These are phyloP conservation scores for Anolis apletophallus DNA, from an alignment of 2,797 vertebrate species.

Conservation along the genomic window DNA sequence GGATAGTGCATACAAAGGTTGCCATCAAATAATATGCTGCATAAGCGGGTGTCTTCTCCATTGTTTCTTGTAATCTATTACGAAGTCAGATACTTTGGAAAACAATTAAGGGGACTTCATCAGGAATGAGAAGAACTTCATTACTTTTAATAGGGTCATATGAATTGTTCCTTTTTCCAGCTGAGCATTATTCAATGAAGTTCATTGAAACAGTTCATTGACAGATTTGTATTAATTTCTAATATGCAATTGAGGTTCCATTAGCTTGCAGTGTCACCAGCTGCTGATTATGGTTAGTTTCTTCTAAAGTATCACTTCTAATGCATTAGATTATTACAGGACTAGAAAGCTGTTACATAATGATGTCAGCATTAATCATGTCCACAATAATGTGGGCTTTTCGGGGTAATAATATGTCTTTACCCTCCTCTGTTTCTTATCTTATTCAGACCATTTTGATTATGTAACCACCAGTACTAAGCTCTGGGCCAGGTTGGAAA, in stretches of 20 bases:
- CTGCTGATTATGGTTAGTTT: constrained; percentile 71
- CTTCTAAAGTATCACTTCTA: constrained; percentile 71
- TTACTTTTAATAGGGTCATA: constrained; percentile 62
- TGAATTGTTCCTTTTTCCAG: constrained; percentile 49
- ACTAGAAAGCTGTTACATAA: constrained; percentile 69
- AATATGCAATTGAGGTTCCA: constrained; percentile 63
- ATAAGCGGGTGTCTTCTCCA: constrained; percentile 67
- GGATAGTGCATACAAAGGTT: constrained; percentile 63
- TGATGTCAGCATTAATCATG: constrained; percentile 70
- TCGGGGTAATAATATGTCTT: constrained; percentile 68
- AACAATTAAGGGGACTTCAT: constrained; percentile 62
- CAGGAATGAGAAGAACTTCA: constrained; percentile 57
- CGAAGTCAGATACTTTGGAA: constrained; percentile 67
- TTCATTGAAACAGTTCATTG: constrained; percentile 64
- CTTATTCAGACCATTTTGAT: constrained; percentile 64
- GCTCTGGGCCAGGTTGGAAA: constrained; percentile 87
- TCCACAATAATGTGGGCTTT: constrained; percentile 63
- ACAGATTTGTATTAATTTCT: constrained; percentile 62
- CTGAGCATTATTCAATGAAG: constrained; percentile 52
- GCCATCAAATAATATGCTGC: constrained; percentile 57
- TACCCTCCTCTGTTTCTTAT: constrained; percentile 81
- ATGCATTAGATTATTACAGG: constrained; percentile 75
- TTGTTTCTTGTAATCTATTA: constrained; percentile 64
- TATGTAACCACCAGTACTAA: constrained; percentile 71
- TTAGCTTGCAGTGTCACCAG: constrained; percentile 68